These are phyloP conservation scores for Leptobrachium leishanense DNA, from an alignment of 2,113 vertebrate genomes.

Conservation along the genomic window DNA sequence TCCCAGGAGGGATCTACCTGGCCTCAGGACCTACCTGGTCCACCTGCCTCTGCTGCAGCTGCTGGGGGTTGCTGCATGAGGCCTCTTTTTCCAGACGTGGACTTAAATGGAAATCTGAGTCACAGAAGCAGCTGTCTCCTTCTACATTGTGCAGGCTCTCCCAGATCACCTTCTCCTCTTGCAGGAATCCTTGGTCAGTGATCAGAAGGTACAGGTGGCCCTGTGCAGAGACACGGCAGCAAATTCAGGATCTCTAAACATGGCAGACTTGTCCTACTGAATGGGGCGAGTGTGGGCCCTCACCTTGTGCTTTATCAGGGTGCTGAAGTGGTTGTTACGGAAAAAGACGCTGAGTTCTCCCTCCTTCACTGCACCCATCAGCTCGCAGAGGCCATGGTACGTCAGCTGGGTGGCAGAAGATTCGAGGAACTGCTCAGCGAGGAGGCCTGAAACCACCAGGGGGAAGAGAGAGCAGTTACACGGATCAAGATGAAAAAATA, in stretches of 20 bases:
- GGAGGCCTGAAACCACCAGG: constrained; percentile 67
- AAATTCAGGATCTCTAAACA: no score
- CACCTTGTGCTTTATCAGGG: constrained; percentile 92
- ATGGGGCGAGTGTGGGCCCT: no score
- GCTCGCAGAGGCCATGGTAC: constrained; percentile 89
- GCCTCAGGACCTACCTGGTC: constrained; percentile 71
- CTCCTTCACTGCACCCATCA: constrained; percentile 74
- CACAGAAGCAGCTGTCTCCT: constrained; percentile 90
- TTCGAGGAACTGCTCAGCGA: constrained; percentile 91
- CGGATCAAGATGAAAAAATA: no score
- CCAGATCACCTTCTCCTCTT: constrained; percentile 84
- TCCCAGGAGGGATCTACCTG: no score
- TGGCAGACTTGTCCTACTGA: no score
- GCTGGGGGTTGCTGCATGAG: constrained; percentile 42
- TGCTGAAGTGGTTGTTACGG: constrained; percentile 97
- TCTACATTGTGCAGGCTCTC: constrained; percentile 91
- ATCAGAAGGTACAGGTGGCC: constrained; percentile 91
- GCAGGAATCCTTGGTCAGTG: constrained; percentile 91
- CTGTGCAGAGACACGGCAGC: constrained; percentile 55
- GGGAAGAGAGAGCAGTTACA: no score
- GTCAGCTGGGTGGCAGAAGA: constrained; percentile 84
- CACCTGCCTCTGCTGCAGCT: constrained; percentile 77
- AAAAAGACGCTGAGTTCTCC: constrained; percentile 90
- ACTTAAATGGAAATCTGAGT: constrained; percentile 81
- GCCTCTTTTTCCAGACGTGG: constrained; percentile 66